Evolutionary conservation across 2,113 vertebrate genomes (phyloP).

Genomic region (Hypanus sabinus): DNA sequence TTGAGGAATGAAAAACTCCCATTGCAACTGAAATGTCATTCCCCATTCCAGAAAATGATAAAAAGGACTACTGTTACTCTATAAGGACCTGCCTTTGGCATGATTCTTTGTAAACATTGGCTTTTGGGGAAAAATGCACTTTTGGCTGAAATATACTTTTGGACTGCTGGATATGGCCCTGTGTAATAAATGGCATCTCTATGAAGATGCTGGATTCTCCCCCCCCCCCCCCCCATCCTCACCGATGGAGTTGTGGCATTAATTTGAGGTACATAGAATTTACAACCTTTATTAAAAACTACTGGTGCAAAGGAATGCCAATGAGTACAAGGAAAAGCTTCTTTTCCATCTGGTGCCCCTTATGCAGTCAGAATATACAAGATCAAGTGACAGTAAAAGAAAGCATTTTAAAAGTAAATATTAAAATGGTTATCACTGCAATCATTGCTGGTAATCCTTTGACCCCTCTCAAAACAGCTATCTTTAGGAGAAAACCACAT

Average conservation of each 20-base stretch:
- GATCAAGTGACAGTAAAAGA: slow-evolving; percentile 1
- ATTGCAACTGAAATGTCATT: not conserved
- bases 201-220: not conserved
- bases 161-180: not conserved
- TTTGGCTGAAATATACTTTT: no score
- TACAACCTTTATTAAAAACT: not conserved
- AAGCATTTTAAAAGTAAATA: slow-evolving; percentile 17
- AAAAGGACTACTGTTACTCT: not conserved
- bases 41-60: not conserved
- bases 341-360: not conserved
- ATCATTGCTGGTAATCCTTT: not conserved
- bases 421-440: not conserved
- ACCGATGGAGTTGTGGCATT: not conserved
- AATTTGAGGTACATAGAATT: not conserved
- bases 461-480: slow-evolving; percentile 28
- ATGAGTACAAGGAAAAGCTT: not conserved
- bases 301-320: not conserved
- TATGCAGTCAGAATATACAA: not conserved
- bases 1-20: no score
- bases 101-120: not conserved
- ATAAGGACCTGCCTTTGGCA: not conserved
- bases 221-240: no score
- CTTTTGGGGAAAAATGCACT: not conserved
- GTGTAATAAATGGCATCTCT: not conserved
- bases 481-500: slow-evolving; percentile 33